A percentile compares a stretch with the other conserved stretches of the same genome.
Evolutionary conservation across 1,140 invertebrate genomes (phyloP).

Genomic region (Caligus rogercresseyi): DNA sequence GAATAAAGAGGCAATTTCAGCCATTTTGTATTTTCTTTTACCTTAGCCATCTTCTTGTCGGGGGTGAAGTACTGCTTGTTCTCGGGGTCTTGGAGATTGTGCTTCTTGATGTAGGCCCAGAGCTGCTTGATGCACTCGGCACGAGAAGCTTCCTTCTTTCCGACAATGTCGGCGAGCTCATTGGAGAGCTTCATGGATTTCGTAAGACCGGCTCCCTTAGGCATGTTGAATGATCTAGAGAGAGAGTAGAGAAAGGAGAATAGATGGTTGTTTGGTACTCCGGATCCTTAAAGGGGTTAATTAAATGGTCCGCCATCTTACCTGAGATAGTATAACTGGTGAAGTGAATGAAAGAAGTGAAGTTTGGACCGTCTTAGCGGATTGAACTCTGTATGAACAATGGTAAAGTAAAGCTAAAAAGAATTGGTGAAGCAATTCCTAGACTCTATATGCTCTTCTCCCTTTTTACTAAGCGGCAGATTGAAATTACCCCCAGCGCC

Average conservation of each 20-base stretch:
- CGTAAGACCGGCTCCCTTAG: constrained; percentile 15
- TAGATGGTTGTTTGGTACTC: no score
- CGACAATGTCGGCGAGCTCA: constrained; percentile 17
- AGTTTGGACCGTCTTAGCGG: background rate
- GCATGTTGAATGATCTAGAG: constrained; percentile 1
- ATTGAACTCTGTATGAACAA: background rate
- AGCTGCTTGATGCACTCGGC: constrained; percentile 16
- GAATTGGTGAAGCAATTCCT: no score
- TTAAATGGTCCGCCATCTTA: no score
- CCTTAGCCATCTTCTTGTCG: constrained; percentile 19
- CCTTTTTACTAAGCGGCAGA: background rate
- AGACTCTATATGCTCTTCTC: no score
- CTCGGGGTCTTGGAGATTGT: constrained; percentile 19
- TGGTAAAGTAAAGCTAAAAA: background rate
- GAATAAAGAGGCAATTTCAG: background rate
- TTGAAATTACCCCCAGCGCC: background rate
- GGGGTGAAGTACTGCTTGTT: constrained; percentile 19
- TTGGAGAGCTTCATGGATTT: constrained; percentile 18
- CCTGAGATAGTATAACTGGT: no score
- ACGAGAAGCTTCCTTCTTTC: constrained; percentile 10
- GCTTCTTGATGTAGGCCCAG: constrained; percentile 19
- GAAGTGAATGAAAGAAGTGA: background rate
- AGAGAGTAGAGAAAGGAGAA: background rate
- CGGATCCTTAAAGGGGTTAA: no score
- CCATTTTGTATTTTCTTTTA: background rate